Evolutionary conservation across 2,888 invertebrate species (phyloP).

Genomic region (Creontiades dilutus): DNA sequence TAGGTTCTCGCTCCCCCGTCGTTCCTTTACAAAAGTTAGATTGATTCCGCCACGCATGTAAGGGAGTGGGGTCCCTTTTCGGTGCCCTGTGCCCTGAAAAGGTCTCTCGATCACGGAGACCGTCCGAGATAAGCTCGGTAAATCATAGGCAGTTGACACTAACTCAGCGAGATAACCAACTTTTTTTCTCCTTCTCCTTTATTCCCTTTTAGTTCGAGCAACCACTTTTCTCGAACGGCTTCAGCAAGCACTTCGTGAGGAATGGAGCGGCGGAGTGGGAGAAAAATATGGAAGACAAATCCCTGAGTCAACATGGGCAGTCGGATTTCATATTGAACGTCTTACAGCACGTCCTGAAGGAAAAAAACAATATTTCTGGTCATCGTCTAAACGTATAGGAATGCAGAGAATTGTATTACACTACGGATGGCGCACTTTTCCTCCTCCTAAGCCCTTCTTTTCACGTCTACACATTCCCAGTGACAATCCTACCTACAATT

Average conservation of each 20-base stretch:
- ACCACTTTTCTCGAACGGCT: conserved; percentile 52
- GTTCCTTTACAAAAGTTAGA: conserved; percentile 73
- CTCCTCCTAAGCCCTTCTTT: no score
- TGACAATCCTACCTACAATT: no score
- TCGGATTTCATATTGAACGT: not conserved
- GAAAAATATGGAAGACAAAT: conserved; percentile 17
- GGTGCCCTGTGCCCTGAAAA: conserved; percentile 39
- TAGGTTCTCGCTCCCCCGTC: conserved; percentile 48
- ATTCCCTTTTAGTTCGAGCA: conserved; percentile 57
- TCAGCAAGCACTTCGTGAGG: conserved; percentile 13
- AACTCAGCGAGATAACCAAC: conserved; percentile 65
- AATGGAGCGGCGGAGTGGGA: not conserved
- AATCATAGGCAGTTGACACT: conserved; percentile 71
- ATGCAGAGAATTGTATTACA: no score
- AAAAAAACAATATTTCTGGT: no score
- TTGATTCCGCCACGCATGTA: conserved; percentile 71
- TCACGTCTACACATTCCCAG: no score
- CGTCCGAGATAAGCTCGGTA: conserved; percentile 67
- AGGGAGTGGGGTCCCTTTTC: conserved; percentile 48
- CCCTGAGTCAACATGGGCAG: conserved; percentile 26
- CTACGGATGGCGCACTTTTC: no score
- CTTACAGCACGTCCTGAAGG: not conserved
- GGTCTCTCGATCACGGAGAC: conserved; percentile 62
- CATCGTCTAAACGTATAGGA: no score
- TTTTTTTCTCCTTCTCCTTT: conserved; percentile 43